Evolutionary conservation across 2,888 invertebrate genomes (phyloP).

Genomic region (Mallateleia sp.): DNA sequence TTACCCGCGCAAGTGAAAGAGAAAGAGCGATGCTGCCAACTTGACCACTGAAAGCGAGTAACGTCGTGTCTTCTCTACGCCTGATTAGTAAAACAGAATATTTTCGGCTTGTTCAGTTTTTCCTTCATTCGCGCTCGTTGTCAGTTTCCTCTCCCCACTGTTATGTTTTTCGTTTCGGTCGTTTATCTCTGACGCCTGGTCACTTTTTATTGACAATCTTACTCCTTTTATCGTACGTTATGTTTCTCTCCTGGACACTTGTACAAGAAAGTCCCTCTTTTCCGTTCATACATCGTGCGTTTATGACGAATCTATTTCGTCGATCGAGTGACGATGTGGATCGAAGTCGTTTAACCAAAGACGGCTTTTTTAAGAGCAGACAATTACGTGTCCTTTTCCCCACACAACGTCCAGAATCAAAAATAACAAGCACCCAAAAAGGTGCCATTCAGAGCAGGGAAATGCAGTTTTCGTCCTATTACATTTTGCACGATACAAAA

Average conservation of each 20-base stretch:
- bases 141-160: neutral
- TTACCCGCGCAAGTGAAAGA: neutral
- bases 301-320: neutral
- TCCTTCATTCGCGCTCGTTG: neutral
- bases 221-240: neutral
- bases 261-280: constrained; percentile 4
- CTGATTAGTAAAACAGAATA: constrained; percentile 8
- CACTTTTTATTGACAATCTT: constrained; percentile 8
- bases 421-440: neutral
- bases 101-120: neutral
- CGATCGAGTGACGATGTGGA: too few species aligned
- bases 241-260: constrained; percentile 27
- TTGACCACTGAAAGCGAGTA: neutral
- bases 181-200: neutral
- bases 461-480: neutral
- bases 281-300: constrained; percentile 21
- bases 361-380: too few species aligned
- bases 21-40: neutral
- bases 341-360: too few species aligned
- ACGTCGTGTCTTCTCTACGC: constrained; percentile 20
- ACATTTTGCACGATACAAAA: constrained; percentile 66
- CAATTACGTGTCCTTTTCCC: too few species aligned
- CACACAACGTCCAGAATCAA: too few species aligned
- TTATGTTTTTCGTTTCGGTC: neutral
- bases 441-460: too few species aligned